These are phyloP conservation scores for Rousettus madagascariensis DNA, from an alignment of 2,797 vertebrate genomes.

Conservation along the genomic window DNA sequence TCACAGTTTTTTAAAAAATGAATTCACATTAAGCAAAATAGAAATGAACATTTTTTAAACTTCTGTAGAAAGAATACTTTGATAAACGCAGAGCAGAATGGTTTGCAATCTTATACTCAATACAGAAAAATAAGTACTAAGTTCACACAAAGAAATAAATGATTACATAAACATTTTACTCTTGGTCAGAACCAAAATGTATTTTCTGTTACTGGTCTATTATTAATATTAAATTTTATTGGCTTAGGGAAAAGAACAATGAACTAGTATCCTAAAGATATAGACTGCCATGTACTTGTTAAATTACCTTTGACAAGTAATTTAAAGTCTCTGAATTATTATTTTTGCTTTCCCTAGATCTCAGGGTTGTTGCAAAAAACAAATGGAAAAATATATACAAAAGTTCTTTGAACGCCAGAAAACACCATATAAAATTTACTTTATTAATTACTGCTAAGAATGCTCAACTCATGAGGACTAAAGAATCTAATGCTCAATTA, in stretches of 20 bases:
- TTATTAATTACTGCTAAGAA: background rate
- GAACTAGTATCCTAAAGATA: background rate
- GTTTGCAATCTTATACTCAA: background rate
- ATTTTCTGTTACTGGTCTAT: conserved; percentile 13
- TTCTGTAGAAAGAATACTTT: background rate
- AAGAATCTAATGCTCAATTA: background rate
- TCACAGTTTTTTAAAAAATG: background rate
- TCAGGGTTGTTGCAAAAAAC: rapidly evolving
- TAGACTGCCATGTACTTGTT: background rate
- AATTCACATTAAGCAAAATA: conserved; percentile 1
- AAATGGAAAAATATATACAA: background rate
- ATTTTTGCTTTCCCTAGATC: background rate
- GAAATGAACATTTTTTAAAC: background rate
- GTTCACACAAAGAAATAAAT: conserved; percentile 16
- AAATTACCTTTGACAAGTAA: conserved; percentile 32
- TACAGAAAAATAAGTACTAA: background rate
- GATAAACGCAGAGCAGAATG: background rate
- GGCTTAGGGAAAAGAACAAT: background rate
- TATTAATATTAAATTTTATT: conserved; percentile 15
- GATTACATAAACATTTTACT: background rate
- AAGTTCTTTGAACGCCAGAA: background rate
- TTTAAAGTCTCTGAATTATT: background rate
- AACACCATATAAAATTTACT: background rate
- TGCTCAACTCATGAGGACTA: background rate
- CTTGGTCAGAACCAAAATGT: conserved; percentile 13